Percentiles rank a stretch among this genome's conserved stretches.
phyloP scores from a whole-genome alignment of 1,140 invertebrate genomes.

The Tetraneura akinire region DNA sequence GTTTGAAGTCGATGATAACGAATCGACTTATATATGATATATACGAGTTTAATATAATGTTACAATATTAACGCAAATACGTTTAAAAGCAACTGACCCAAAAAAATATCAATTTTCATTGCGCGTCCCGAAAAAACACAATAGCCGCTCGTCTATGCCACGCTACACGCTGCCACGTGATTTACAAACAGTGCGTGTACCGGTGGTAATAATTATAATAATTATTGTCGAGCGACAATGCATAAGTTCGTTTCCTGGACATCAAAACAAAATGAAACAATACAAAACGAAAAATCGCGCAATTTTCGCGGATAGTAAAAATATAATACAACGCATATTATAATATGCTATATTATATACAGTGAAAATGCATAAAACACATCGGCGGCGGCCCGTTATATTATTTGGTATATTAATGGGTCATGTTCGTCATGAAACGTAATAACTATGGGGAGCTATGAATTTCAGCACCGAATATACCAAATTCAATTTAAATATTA shows the following conservation, averaged over 20 bases:
- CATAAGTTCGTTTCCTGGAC: conserved; percentile 35
- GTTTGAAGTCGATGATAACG: no score
- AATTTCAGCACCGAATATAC: neutral
- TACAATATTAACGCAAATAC: neutral
- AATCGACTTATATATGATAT: no score
- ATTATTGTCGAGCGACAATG: conserved; percentile 1
- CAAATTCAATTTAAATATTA: no score
- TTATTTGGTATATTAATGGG: no score
- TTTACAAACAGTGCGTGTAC: neutral
- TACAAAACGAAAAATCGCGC: neutral
- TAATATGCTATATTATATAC: no score
- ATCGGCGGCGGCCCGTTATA: no score
- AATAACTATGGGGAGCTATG: neutral
- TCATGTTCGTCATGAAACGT: neutral
- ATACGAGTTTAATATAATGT: neutral
- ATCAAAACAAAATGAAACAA: neutral
- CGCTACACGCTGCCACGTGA: no score
- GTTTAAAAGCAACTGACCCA: conserved; percentile 37
- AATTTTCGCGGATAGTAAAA: neutral
- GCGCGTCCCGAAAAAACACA: conserved; percentile 9
- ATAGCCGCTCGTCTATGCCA: neutral
- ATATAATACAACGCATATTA: neutral
- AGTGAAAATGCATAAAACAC: neutral
- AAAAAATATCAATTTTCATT: conserved; percentile 20
- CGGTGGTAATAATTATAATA: conserved; percentile 6